These are phyloP conservation scores for Drepana falcataria DNA, from an alignment of 2,888 invertebrate genomes.

Conservation along the genomic window DNA sequence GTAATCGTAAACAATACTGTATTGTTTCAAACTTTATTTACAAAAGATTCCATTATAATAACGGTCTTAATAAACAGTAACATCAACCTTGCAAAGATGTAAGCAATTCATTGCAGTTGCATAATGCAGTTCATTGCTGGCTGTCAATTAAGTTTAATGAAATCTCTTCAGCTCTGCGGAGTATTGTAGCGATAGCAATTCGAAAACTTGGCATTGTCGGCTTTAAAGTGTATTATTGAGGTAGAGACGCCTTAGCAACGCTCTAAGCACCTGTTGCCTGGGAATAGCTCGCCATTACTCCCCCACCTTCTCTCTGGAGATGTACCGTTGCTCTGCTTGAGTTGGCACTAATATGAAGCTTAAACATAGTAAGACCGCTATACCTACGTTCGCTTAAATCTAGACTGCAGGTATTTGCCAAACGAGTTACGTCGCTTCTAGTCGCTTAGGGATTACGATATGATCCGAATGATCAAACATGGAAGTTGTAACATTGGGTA, in stretches of 20 bases:
- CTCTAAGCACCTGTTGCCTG: constrained; percentile 48
- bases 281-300: constrained; percentile 5
- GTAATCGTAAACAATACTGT: constrained; percentile 14
- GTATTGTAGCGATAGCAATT: not conserved
- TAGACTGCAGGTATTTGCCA: constrained; percentile 18
- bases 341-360: constrained; percentile 37
- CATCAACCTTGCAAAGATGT: not conserved
- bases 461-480: not conserved
- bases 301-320: constrained; percentile 12
- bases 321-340: constrained; percentile 24
- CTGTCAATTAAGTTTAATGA: constrained; percentile 1
- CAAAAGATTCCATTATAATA: constrained; percentile 21
- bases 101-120: too few species aligned
- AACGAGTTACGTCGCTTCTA: constrained; percentile 7
- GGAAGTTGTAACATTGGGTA: too few species aligned
- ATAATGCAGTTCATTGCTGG: constrained; percentile 12
- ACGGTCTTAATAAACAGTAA: constrained; percentile 5
- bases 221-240: constrained; percentile 14
- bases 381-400: constrained; percentile 22
- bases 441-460: not conserved
- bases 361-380: constrained; percentile 35
- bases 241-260: constrained; percentile 28
- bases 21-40: constrained; percentile 29
- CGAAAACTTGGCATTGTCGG: not conserved
- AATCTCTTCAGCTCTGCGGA: not conserved